Percentiles rank a stretch among this genome's conserved stretches.
phyloP scores from a whole-genome alignment of 2,888 invertebrate genomes.

The Tachina grossa region DNA sequence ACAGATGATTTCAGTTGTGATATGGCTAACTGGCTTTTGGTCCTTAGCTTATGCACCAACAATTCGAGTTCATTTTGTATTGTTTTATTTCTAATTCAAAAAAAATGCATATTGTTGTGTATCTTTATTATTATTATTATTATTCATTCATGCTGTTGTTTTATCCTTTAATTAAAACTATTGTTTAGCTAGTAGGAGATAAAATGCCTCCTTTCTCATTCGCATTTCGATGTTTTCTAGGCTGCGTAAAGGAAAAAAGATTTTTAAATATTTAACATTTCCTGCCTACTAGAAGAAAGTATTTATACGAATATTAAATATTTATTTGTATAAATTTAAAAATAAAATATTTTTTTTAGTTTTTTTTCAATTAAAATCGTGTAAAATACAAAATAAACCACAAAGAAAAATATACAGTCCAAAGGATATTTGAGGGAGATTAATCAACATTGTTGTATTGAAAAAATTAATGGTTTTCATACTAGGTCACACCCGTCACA shows the following conservation, averaged over 20 bases:
- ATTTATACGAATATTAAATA: background rate
- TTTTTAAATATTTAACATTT: background rate
- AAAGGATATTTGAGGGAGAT: no score
- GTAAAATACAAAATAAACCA: background rate
- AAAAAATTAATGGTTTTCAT: no score
- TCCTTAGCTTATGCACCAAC: constrained; percentile 31
- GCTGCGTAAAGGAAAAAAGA: constrained; percentile 3
- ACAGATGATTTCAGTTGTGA: constrained; percentile 60
- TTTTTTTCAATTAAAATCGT: no score
- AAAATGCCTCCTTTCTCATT: constrained; percentile 2
- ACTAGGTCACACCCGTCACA: no score
- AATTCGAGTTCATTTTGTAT: constrained; percentile 54
- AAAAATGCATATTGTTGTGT: constrained; percentile 54
- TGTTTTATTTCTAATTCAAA: constrained; percentile 51
- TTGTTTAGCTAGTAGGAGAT: constrained; percentile 40
- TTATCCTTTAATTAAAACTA: constrained; percentile 61
- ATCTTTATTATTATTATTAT: constrained; percentile 31
- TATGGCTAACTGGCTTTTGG: constrained; percentile 64
- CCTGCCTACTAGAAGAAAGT: background rate
- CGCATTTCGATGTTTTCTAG: background rate
- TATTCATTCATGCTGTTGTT: constrained; percentile 43
- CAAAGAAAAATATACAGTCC: background rate
- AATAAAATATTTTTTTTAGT: no score
- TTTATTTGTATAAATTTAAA: background rate
- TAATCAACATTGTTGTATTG: no score